Base-by-base conservation (phyloP, 2,888 invertebrate species). In the Drosophila diplacantha region DNA sequence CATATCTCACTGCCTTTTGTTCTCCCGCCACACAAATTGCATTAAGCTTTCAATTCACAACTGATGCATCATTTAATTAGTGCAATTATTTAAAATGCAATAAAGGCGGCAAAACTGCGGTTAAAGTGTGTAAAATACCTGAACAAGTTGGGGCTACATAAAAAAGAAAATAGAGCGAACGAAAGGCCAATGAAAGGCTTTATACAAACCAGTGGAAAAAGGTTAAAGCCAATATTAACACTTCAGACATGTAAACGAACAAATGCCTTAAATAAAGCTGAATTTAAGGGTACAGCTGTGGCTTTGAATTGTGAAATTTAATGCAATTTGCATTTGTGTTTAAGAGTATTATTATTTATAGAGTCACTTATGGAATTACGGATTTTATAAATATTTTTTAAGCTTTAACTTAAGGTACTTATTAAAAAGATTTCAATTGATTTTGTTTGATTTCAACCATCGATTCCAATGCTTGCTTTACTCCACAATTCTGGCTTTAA, bases 51-150 rank as follows among this genome's bases (percentile, higher is more conserved):
- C 47, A 66, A 63, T 60, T 55, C 54, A 53, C 43, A 56, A 67
- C 59, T 47, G 67, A 47, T 65, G 69, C 71, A 66, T 62, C 56
- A 61, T 72, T 80, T 74, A 80, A 80, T 80, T 80, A 74, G 77
- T 50, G 54, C 67, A 72, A 75, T 65, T 71, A 69, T 69, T 62
- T 54, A 68, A 55, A 75, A 65, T 57, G 43, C 57, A 63, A 46
- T 46, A 46, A 46, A 60, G 55, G 16, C 35, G 44, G 68, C 46
- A 34, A 34, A 41, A 41, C 62, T 50, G 50, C 34, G 62, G 60
- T 50, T 24, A 22, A 31, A 29, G 29, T 50, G n/a, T 39, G 49
- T 32, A 22, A 56, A 57, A 41, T 31, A 52, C 24, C 31, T 26
- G 18, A 18, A 12, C n/a, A 32, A 16, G 32, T 26, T 43, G n/a